Conservation (phyloP, 2,113 vertebrate species). For the Brienomyrus longianalis region DNA sequence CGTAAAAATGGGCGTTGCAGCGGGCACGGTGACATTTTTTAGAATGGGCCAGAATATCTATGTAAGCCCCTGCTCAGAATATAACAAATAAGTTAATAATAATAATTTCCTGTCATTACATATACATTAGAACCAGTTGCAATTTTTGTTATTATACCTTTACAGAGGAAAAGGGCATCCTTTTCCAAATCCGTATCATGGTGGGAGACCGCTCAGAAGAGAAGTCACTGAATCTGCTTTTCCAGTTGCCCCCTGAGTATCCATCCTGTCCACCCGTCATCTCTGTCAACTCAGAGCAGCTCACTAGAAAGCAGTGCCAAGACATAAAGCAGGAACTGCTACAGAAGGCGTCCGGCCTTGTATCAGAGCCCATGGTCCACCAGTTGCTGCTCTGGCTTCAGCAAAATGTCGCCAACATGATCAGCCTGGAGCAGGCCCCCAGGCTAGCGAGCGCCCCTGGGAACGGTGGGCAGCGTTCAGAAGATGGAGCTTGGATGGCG, state of each 20-base stretch:
- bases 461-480: conserved; percentile 34
- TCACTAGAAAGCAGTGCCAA: conserved; percentile 65
- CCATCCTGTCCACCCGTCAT: conserved; percentile 61
- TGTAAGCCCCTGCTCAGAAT: background rate
- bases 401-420: conserved; percentile 55
- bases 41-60: background rate
- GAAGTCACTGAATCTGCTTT: conserved; percentile 59
- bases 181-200: conserved; percentile 62
- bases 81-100: background rate
- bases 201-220: conserved; percentile 51
- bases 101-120: background rate
- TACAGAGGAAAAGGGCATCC: conserved; percentile 59
- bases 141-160: background rate
- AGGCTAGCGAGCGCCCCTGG: background rate
- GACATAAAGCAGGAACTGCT: conserved; percentile 58
- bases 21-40: background rate
- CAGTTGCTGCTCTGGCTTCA: conserved; percentile 70
- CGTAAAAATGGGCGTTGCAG: background rate
- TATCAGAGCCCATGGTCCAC: conserved; percentile 69
- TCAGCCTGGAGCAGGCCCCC: conserved; percentile 42
- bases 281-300: conserved; percentile 62
- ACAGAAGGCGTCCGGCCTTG: conserved; percentile 56
- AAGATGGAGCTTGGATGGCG: conserved; percentile 27
- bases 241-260: conserved; percentile 68
- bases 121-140: background rate